Conservation (phyloP, 2,888 invertebrate species). For the Agonopterix alstromeriana region DNA sequence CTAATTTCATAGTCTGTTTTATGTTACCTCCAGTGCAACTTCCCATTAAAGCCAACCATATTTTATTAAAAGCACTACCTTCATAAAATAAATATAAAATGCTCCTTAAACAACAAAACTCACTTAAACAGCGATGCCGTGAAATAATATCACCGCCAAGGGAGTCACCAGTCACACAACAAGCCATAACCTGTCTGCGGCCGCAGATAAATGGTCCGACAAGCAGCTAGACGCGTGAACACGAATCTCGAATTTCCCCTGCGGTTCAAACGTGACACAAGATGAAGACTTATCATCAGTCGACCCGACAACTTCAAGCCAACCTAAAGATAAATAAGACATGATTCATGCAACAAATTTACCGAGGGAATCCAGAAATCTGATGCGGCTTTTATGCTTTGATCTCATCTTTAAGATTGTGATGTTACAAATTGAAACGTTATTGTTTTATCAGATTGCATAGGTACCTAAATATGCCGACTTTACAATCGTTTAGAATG, state of each 20-base stretch:
- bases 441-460: no score
- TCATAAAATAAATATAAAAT: no score
- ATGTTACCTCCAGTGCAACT: no score
- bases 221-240: slow-evolving; percentile 23
- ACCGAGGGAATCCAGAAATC: slow-evolving; percentile 29
- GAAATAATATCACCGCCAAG: slow-evolving; percentile 6
- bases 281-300: slow-evolving; percentile 32
- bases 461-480: no score
- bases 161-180: slow-evolving; percentile 11
- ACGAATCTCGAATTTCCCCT: slow-evolving; percentile 41
- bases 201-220: slow-evolving; percentile 31
- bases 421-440: not conserved
- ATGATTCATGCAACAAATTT: slow-evolving; percentile 19
- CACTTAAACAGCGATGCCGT: not conserved
- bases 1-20: no score
- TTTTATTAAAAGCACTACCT: no score
- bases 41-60: not conserved
- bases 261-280: slow-evolving; percentile 29
- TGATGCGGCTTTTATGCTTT: slow-evolving; percentile 19
- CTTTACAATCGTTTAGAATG: no score
- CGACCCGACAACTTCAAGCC: slow-evolving; percentile 21
- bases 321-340: slow-evolving; percentile 22
- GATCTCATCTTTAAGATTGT: slow-evolving; percentile 11
- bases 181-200: slow-evolving; percentile 21
- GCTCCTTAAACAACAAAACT: no score